Percentiles rank a stretch among this genome's conserved stretches.
Evolutionary conservation across 2,113 vertebrate species (phyloP).

Genomic region (Mustela nigripes): DNA sequence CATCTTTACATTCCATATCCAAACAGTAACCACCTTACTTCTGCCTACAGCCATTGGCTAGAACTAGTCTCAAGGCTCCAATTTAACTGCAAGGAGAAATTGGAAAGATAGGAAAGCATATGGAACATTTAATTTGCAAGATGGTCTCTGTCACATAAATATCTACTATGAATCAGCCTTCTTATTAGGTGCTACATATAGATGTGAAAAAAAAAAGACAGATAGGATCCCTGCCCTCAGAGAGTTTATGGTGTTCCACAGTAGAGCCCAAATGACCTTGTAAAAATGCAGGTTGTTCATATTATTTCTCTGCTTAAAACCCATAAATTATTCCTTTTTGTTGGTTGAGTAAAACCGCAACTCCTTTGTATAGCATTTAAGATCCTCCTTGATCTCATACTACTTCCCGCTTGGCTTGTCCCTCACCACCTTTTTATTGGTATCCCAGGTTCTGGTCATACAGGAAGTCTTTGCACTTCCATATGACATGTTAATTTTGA

Average conservation of each 20-base stretch:
- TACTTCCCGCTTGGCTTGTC: not conserved
- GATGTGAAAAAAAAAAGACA: slow-evolving; percentile 51
- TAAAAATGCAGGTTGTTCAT: not conserved
- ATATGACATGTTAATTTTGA: not conserved
- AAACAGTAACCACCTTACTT: not conserved
- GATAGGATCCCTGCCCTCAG: not conserved
- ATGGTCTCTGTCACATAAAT: not conserved
- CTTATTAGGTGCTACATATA: not conserved
- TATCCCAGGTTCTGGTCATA: not conserved
- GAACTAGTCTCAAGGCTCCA: not conserved
- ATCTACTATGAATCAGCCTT: not conserved
- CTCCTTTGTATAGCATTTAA: not conserved
- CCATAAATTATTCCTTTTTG: not conserved
- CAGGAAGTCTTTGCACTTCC: not conserved
- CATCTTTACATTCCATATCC: not conserved
- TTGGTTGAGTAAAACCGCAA: not conserved
- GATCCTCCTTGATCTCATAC: not conserved
- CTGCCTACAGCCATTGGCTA: not conserved
- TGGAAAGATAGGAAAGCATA: not conserved
- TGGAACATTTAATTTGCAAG: not conserved
- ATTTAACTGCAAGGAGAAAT: not conserved
- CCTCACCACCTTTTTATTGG: not conserved
- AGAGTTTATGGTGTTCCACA: not conserved
- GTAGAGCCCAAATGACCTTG: not conserved
- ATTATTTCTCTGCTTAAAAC: not conserved